Evolutionary conservation across 2,888 invertebrate species (phyloP), one percentile per base, ranked within the genome.

Genomic region (Luperina testacea): DNA sequence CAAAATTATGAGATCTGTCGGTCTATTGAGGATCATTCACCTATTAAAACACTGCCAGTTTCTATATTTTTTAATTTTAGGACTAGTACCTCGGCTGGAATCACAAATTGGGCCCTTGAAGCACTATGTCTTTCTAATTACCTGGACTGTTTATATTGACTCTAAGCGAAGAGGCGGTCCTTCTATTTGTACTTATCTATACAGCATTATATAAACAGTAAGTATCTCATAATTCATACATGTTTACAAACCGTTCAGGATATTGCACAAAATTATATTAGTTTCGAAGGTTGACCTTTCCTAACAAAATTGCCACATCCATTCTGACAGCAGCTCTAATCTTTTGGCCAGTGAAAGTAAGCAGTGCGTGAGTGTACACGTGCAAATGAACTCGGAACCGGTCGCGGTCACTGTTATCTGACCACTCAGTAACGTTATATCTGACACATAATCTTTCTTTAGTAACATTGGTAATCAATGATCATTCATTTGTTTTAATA

Each of bases 261-360:
- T 59, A 74, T 81, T 85, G 82, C 81, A 85, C 32, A 64, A 73
- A 85, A 73, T 2, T 74, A 11, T 69, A 42, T 42, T 3, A 59
- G 51, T 73, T 69, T 73, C 45, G 32, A 69, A 86, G 63, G 51
- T 45, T 75, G 69, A 86, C 86, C 82, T 82, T 82, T 82, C 82
- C 8, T 59, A 75, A 75, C 9, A 69, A 63, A 48, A 61, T 75
- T 84, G 72, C 87, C 87, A 73, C 85, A 84, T 84, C 87, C 65
- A 87, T 67, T 69, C 42, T 42, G 57, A 75, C 64, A 84, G 81
- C 69, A 71, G 53, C 57, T 85, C 73, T 70, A 73, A 85, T 81
- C 74, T 65, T 27, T 63, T 45, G 64, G 42, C 57, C 13, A 86
- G 89, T 89, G 89, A 89, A 89, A 89, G 89, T 89, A 86, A 89